Evolutionary conservation across 2,113 vertebrate species (phyloP).

Genomic region (Formicarius rufipectus): DNA sequence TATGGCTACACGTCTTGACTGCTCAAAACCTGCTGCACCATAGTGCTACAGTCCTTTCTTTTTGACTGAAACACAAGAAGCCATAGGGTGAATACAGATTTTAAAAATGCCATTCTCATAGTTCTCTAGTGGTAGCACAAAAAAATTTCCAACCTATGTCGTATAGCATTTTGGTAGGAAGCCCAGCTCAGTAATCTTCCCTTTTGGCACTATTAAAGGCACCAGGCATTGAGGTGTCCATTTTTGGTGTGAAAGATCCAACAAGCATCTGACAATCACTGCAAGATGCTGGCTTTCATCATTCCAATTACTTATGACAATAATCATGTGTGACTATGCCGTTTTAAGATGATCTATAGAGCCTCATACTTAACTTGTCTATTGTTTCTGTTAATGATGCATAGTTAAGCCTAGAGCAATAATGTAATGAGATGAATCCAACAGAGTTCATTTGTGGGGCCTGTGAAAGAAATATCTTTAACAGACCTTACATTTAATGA

Average conservation of each 20-base stretch:
- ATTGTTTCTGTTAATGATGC: slow-evolving; percentile 54
- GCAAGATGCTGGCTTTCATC: background rate
- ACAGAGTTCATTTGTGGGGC: slow-evolving; percentile 40
- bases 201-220: background rate
- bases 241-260: background rate
- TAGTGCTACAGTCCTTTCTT: background rate
- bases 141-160: background rate
- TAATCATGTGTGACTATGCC: background rate
- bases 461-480: slow-evolving; percentile 37
- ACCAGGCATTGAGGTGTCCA: background rate
- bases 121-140: background rate
- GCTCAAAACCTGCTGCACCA: background rate
- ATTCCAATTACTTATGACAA: background rate
- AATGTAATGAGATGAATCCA: slow-evolving; percentile 47
- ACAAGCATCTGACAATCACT: background rate
- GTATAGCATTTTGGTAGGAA: background rate
- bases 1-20: background rate
- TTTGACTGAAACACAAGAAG: background rate
- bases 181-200: background rate
- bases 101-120: background rate
- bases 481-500: slow-evolving; percentile 60
- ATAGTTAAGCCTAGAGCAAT: slow-evolving; percentile 56
- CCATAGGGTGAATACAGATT: background rate
- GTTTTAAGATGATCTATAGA: slow-evolving; percentile 35
- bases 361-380: background rate